Percentiles rank a stretch among this genome's conserved stretches.
Evolutionary conservation across 1,140 invertebrate genomes (phyloP).

Genomic region (Hestina assimilis): DNA sequence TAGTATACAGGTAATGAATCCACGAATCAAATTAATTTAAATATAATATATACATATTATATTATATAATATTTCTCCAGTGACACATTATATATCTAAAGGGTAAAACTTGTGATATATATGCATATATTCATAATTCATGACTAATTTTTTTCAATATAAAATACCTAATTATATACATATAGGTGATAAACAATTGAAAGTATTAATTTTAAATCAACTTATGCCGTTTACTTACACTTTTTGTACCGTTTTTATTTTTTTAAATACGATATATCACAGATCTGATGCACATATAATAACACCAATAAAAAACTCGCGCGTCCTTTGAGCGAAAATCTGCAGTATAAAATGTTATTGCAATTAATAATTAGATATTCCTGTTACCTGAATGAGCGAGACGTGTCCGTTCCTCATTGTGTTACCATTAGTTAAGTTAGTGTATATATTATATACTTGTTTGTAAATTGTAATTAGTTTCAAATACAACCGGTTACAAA

Average conservation of each 20-base stretch:
- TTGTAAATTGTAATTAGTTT: slow-evolving; percentile 71
- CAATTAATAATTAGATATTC: slow-evolving; percentile 48
- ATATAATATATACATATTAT: slow-evolving; percentile 5
- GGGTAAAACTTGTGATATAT: slow-evolving; percentile 26
- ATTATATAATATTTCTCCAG: slow-evolving; percentile 16
- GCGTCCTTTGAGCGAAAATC: slow-evolving; percentile 24
- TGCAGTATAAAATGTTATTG: slow-evolving; percentile 21
- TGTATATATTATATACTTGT: slow-evolving; percentile 57
- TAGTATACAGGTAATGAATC: background rate
- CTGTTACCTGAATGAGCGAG: slow-evolving; percentile 74
- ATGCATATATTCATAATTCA: slow-evolving; percentile 9
- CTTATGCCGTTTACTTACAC: background rate
- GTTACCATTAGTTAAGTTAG: slow-evolving; percentile 78
- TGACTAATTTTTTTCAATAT: slow-evolving; percentile 3
- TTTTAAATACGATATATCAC: background rate
- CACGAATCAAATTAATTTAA: background rate
- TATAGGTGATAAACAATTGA: background rate
- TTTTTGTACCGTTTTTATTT: background rate
- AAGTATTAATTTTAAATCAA: background rate
- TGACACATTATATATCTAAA: slow-evolving; percentile 25
- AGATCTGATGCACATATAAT: background rate
- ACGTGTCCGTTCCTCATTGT: slow-evolving; percentile 71
- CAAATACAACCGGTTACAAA: slow-evolving; percentile 73
- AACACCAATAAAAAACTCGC: slow-evolving; percentile 11
- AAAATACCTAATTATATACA: background rate